Evolutionary conservation across 2,113 vertebrate species (phyloP), one percentile per base, ranked within the genome.

Genomic region (Dasypus novemcinctus): DNA sequence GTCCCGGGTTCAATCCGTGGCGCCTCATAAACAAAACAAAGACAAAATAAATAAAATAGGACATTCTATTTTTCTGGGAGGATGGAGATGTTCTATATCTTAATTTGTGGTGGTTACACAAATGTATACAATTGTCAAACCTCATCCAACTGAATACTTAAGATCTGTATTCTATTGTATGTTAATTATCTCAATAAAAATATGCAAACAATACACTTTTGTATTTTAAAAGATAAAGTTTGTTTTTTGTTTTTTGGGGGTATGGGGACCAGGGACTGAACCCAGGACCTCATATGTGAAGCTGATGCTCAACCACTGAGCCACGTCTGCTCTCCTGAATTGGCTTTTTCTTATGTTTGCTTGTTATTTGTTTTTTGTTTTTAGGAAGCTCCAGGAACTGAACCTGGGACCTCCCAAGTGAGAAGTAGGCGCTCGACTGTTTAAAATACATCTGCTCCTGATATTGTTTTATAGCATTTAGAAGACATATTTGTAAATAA

Each of bases 131-230:
- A 46, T 46, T 46, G 43, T 46, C 43, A 46, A 46, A 46, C 5
- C 43, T 46, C 43, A 46, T 46, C 43, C n/a, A 63, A 33, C 20
- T 31, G 72, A 80, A 61, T 2, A 4, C n/a, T 36, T 74, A 54
- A 94, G 81, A 38, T 74, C 31, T 68, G 46, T 10, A 80, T 84
- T 49, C 46, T 74, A 20, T 63, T 87, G n/a, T 41, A 57, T 71
- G 43, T 66, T 90, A 86, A 80, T 92, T 84, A 31, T 27, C 64
- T 87, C 27, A 87, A 36, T 64, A 29, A 81, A 92, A 90, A 52
- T 29, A 75, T 23, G 74, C 6, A 21, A 88, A n/a, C 41, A 68
- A n/a, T 52, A 79, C 17, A n/a, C n/a, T 41, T 63, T 49, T 66
- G 5, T 46, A 43, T 66, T 74, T 82, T 72, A 54, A 78, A 71